These are phyloP conservation scores for Camarhynchus parvulus DNA, from an alignment of 2,113 vertebrate genomes.

Conservation along the genomic window DNA sequence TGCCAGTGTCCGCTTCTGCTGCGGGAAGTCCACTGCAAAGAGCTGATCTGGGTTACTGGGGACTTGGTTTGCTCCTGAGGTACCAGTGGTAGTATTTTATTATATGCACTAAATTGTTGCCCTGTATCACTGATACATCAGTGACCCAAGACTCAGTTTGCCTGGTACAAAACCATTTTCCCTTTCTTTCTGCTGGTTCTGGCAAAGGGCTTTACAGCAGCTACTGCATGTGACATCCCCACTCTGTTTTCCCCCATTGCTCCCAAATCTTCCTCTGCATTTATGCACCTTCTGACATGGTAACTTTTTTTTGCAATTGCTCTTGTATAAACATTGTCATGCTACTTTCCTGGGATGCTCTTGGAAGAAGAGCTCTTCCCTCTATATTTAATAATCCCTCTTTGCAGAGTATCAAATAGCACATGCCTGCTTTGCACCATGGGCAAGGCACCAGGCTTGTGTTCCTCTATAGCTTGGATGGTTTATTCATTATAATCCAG, in stretches of 20 bases:
- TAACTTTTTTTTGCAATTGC: background rate
- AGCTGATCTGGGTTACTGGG: background rate
- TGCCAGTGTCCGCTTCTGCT: rapidly evolving
- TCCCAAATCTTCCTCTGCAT: background rate
- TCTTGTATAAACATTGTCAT: background rate
- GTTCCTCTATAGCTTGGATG: background rate
- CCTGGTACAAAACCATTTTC: background rate
- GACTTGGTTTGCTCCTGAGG: background rate
- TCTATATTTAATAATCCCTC: background rate
- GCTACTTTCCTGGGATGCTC: background rate
- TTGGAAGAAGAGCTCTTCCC: background rate
- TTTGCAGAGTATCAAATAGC: background rate
- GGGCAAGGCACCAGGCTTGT: rapidly evolving
- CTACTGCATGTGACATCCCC: background rate
- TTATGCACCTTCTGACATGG: background rate
- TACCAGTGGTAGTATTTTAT: background rate
- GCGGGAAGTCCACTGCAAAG: background rate
- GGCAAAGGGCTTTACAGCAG: background rate
- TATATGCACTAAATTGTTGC: background rate
- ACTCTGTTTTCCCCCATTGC: rapidly evolving
- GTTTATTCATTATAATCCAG: background rate
- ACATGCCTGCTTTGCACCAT: background rate
- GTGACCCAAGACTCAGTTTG: background rate
- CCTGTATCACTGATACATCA: background rate
- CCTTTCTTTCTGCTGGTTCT: background rate